Base-by-base conservation (phyloP, 1,140 invertebrate genomes). In the Drosophila asahinai region DNA sequence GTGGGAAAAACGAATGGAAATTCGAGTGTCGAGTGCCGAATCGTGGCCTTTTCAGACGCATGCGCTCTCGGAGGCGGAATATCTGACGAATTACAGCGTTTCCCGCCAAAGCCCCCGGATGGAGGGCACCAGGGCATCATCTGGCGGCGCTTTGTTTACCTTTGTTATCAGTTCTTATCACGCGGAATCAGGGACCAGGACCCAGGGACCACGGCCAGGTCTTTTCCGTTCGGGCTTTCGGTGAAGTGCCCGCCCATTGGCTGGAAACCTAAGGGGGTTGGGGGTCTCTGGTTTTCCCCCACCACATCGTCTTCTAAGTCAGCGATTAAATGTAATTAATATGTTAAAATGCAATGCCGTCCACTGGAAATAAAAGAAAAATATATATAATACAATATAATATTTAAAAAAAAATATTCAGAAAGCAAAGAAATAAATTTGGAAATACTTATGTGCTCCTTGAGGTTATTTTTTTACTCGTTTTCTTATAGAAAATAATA, bases 121-220 rank as follows among this genome's bases (percentile, higher is more conserved):
- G 54, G 51, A 51, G 59, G 62, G 51, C 70, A 74, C 42, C 71
- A 45, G 48, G 66, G 17, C 57, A 77, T 60, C 60, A 62, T 49
- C 66, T 60, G 67, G 52, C 67, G 27, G 40, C n/a, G 55, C 67
- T 90, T 89, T 89, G 86, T 89, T 89, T 89, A 89, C 86, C 81
- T 89, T 90, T 90, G 81, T 90, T 89, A 87, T 87, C 84, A 87
- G 84, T 65, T 87, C 84, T 89, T 89, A 89, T 89, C 84, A 90
- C 55, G 59, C 78, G 48, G 40, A 49, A 52, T 74, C 47, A 17
- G 36, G 54, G 43, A 15, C 54, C 54, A 52, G 40, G 62, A 22
- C 33, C 55, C 48, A 14, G 51, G 22, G 42, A 38, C 54, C 54
- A 25, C 19, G 22, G 54, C 5, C 54, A 57, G 54, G 33, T 55